Conservation (phyloP, 1,140 invertebrate species). For the Brachionus angularis region DNA sequence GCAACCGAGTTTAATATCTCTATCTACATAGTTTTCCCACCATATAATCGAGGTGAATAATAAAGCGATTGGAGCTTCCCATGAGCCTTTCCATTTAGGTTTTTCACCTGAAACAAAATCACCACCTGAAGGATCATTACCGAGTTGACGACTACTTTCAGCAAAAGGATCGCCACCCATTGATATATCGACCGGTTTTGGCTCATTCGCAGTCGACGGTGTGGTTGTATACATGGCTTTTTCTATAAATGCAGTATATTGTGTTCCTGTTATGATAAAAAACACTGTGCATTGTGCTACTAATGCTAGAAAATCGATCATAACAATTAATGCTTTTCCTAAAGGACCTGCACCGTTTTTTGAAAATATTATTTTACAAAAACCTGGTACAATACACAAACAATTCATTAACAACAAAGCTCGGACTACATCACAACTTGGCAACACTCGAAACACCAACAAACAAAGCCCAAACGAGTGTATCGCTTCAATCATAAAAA, state of each 20-base stretch:
- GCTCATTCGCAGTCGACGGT: neutral
- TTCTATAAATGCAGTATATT: constrained; percentile 40
- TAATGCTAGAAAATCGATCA: constrained; percentile 46
- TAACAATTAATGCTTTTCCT: constrained; percentile 26
- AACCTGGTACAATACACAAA: constrained; percentile 51
- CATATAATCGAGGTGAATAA: constrained; percentile 52
- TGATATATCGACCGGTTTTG: constrained; percentile 1
- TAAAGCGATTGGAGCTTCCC: constrained; percentile 48
- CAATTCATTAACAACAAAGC: constrained; percentile 50
- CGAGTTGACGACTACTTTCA: neutral
- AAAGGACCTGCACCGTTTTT: constrained; percentile 48
- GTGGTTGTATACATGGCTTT: constrained; percentile 23
- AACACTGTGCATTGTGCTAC: constrained; percentile 45
- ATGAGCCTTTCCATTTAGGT: constrained; percentile 39
- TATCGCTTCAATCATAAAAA: constrained; percentile 51
- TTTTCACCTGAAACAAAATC: constrained; percentile 44
- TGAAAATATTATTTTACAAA: constrained; percentile 49
- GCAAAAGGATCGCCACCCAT: constrained; percentile 21
- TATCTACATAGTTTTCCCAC: constrained; percentile 57
- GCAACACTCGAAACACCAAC: constrained; percentile 52
- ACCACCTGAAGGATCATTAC: neutral
- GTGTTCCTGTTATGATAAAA: constrained; percentile 44
- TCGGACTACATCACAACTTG: constrained; percentile 51
- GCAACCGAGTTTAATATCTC: constrained; percentile 49
- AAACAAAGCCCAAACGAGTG: constrained; percentile 51